phyloP scores from a whole-genome alignment of 2,888 invertebrate species.

The Arrhopalites spinosus region DNA sequence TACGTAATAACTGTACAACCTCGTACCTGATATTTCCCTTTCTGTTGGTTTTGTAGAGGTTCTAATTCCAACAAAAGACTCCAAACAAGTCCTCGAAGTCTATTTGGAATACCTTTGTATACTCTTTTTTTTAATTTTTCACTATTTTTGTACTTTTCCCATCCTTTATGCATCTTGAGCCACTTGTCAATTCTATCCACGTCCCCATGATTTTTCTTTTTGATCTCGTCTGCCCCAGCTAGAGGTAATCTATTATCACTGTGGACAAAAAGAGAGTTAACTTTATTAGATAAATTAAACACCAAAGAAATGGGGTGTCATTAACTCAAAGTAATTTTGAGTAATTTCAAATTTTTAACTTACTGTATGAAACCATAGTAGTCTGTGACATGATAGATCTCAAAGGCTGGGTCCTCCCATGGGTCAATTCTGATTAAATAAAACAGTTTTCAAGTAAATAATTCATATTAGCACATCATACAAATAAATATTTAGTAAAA shows the following conservation, averaged over 20 bases:
- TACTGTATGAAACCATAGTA: conserved; percentile 95
- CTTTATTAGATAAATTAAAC: too few species aligned
- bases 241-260: conserved; percentile 81
- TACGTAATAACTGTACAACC: too few species aligned
- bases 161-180: conserved; percentile 86
- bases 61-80: conserved; percentile 79
- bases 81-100: conserved; percentile 84
- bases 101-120: conserved; percentile 97
- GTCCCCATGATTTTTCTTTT: conserved; percentile 72
- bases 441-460: not conserved
- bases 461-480: not conserved
- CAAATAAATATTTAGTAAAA: not conserved
- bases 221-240: conserved; percentile 70
- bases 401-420: conserved; percentile 96
- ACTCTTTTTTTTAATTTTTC: conserved; percentile 85
- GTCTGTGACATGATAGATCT: conserved; percentile 92
- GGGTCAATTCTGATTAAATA: conserved; percentile 71
- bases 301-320: too few species aligned
- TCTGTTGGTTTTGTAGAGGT: conserved; percentile 75
- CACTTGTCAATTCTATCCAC: conserved; percentile 93
- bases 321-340: too few species aligned
- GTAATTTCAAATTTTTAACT: too few species aligned
- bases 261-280: not conserved
- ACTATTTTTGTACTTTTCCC: conserved; percentile 73
- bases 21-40: conserved; percentile 73